Evolutionary conservation across 2,888 invertebrate species (phyloP).

Genomic region (Dysmachus trigonus): DNA sequence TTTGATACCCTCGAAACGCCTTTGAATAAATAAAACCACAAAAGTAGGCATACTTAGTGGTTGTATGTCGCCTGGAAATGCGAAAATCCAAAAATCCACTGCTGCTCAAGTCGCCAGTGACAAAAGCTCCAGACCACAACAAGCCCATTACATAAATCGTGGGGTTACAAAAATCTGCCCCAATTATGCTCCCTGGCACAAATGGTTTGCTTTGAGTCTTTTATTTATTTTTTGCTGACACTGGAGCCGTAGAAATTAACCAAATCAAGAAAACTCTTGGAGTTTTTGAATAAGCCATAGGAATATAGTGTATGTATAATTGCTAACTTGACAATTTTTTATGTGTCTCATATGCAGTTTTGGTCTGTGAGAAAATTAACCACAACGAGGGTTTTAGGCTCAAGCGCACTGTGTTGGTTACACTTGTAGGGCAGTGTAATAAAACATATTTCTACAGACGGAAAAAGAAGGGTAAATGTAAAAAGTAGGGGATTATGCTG

Average conservation of each 20-base stretch:
- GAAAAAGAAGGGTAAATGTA: background rate
- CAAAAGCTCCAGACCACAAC: conserved; percentile 1
- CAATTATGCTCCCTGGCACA: background rate
- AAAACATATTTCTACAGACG: background rate
- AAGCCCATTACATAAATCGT: conserved; percentile 15
- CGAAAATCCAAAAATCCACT: background rate
- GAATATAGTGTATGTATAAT: background rate
- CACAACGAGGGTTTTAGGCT: background rate
- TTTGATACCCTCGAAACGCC: background rate
- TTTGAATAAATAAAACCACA: background rate
- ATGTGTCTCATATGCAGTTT: background rate
- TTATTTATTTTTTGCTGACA: conserved; percentile 25
- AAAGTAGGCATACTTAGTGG: background rate
- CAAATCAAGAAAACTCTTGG: conserved; percentile 11
- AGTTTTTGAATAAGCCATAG: background rate
- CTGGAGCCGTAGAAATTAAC: background rate
- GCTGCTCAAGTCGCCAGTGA: background rate
- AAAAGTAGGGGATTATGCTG: background rate
- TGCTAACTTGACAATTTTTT: conserved; percentile 13
- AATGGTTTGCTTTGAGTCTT: background rate
- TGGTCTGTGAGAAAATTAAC: background rate
- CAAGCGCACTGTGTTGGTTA: background rate
- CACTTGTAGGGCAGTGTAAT: background rate
- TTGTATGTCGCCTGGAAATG: background rate
- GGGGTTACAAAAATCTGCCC: conserved; percentile 15